A percentile compares a stretch with the other conserved stretches of the same genome.
phyloP scores from a whole-genome alignment of 2,797 vertebrate genomes.

The Distichodus sexfasciatus region DNA sequence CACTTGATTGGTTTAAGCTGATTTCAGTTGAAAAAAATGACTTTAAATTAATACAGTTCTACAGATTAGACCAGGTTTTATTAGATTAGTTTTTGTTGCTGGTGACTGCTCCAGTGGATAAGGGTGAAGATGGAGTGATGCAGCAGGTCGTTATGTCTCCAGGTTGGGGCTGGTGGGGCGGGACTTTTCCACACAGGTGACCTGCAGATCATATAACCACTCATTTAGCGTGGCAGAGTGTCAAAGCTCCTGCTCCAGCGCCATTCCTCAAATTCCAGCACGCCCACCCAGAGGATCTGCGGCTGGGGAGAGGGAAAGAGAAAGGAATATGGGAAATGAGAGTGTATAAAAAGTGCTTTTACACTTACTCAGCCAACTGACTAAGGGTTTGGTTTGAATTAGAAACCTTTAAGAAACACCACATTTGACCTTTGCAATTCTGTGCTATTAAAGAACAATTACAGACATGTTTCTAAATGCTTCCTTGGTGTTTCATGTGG shows the following conservation, averaged over 20 bases:
- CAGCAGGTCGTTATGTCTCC: neutral
- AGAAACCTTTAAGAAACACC: no score
- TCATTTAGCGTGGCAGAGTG: constrained; percentile 34
- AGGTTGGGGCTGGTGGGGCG: constrained; percentile 15
- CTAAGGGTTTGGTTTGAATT: neutral
- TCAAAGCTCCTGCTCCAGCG: constrained; percentile 32
- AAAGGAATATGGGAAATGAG: neutral
- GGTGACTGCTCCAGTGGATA: no score
- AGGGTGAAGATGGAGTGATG: no score
- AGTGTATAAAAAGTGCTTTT: constrained; percentile 13
- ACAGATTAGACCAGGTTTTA: no score
- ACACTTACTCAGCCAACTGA: neutral
- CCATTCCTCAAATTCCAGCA: constrained; percentile 45
- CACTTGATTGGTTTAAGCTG: no score
- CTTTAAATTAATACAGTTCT: no score
- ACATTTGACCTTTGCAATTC: no score
- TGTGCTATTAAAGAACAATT: no score
- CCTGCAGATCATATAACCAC: constrained; percentile 49
- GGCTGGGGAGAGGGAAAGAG: neutral
- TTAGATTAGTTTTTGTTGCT: no score
- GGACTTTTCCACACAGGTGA: constrained; percentile 33
- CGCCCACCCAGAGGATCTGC: constrained; percentile 24
- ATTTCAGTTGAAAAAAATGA: no score
- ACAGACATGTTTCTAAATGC: no score
- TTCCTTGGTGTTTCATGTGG: no score